Conservation (phyloP, 2,113 vertebrate species). For the Etia nguti region DNA sequence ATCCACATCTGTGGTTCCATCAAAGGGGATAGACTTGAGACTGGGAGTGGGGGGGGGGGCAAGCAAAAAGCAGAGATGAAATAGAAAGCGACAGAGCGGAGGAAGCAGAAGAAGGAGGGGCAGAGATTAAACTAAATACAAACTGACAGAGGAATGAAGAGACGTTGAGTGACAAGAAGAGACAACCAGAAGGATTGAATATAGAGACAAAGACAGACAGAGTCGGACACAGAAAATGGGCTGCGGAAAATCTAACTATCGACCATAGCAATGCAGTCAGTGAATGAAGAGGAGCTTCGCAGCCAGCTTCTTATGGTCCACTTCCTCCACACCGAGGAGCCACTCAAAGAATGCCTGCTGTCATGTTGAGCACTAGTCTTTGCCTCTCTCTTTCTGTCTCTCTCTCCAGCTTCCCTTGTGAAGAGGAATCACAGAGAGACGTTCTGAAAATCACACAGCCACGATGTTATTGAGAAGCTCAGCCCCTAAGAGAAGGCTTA, state of each 20-base stretch:
- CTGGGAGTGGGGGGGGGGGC: background rate
- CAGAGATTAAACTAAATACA: constrained; percentile 70
- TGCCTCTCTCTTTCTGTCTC: background rate
- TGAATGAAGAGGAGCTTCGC: constrained; percentile 38
- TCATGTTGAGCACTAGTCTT: background rate
- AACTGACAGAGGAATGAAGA: constrained; percentile 75
- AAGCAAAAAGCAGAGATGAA: constrained; percentile 44
- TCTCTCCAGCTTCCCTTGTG: background rate
- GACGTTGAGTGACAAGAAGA: constrained; percentile 62
- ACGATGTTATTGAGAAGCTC: constrained; percentile 36
- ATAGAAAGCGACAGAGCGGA: constrained; percentile 72
- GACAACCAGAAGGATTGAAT: constrained; percentile 40
- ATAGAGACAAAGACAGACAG: constrained; percentile 36
- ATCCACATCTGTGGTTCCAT: constrained; percentile 14
- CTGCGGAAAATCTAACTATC: constrained; percentile 16
- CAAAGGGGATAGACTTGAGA: constrained; percentile 43
- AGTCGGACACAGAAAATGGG: constrained; percentile 8
- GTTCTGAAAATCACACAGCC: constrained; percentile 46
- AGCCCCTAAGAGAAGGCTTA: constrained; percentile 50
- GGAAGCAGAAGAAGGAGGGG: constrained; percentile 65
- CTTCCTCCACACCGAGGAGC: constrained; percentile 25
- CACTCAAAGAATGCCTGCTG: constrained; percentile 34
- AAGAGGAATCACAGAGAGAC: constrained; percentile 21
- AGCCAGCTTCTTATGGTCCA: constrained; percentile 37
- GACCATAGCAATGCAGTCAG: constrained; percentile 27